Conservation (phyloP, 2,797 vertebrate genomes). For the Sebastes taczanowskii region DNA sequence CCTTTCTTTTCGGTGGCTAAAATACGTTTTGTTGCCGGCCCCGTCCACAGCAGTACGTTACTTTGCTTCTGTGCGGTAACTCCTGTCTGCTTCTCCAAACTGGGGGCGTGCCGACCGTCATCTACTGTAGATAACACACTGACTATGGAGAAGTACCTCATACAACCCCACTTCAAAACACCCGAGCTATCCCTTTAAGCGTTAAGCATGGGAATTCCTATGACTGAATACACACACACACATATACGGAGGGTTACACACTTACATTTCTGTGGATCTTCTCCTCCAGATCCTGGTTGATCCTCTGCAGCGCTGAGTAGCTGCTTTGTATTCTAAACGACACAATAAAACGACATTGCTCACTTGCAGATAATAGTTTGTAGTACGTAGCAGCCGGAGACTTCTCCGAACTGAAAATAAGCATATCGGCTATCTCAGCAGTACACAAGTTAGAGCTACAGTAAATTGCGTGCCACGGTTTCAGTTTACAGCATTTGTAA, state of each 20-base stretch:
- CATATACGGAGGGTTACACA: conserved; percentile 20
- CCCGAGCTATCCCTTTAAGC: neutral
- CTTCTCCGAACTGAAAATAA: conserved; percentile 6
- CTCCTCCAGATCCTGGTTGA: conserved; percentile 98
- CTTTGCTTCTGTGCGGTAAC: too few species aligned
- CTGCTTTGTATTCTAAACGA: conserved; percentile 93
- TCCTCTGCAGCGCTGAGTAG: conserved; percentile 95
- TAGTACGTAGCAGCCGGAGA: conserved; percentile 1
- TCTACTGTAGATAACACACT: too few species aligned
- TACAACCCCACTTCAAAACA: too few species aligned
- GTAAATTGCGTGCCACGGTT: neutral
- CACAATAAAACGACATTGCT: conserved; percentile 50
- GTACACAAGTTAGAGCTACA: neutral
- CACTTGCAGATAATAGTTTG: conserved; percentile 25
- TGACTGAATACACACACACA: neutral
- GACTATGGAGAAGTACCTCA: too few species aligned
- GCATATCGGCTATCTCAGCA: conserved; percentile 14
- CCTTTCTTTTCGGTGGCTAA: too few species aligned
- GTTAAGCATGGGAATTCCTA: neutral
- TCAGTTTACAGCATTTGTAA: neutral
- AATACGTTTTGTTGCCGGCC: too few species aligned
- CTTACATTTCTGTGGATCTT: conserved; percentile 96
- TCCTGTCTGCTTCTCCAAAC: too few species aligned
- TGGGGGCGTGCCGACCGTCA: too few species aligned
- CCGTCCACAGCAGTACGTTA: too few species aligned